Conservation (phyloP, 2,113 vertebrate genomes). For the Rhinogobius similis region DNA sequence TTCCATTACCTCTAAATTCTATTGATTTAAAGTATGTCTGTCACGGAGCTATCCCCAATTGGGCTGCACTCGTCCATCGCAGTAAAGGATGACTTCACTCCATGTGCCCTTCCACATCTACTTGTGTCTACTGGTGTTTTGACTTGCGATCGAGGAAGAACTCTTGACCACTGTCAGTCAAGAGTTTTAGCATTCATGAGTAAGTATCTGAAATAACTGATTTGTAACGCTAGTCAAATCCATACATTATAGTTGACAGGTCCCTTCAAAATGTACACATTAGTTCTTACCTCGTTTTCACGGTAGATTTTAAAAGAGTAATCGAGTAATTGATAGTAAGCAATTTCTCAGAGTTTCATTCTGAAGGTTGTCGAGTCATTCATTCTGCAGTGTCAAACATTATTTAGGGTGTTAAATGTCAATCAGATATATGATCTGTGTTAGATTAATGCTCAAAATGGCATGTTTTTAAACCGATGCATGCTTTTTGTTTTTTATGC, state of each 20-base stretch:
- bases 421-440: no score
- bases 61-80: not conserved
- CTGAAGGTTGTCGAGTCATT: no score
- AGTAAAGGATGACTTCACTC: conserved; percentile 11
- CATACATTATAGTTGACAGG: not conserved
- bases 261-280: no score
- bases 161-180: not conserved
- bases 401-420: not conserved
- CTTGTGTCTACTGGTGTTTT: conserved; percentile 1
- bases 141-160: not conserved
- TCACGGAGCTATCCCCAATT: conserved; percentile 7
- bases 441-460: no score
- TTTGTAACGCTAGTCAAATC: not conserved
- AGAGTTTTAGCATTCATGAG: not conserved
- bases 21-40: conserved; percentile 10
- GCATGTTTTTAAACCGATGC: no score
- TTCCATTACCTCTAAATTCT: not conserved
- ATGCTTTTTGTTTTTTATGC: no score
- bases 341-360: no score
- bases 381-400: no score
- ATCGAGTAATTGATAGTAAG: no score
- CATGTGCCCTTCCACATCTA: not conserved
- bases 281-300: not conserved
- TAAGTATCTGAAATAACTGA: not conserved
- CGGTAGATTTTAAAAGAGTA: no score